Conservation (phyloP, 2,113 vertebrate genomes). For the Gymnocephalus cernua region DNA sequence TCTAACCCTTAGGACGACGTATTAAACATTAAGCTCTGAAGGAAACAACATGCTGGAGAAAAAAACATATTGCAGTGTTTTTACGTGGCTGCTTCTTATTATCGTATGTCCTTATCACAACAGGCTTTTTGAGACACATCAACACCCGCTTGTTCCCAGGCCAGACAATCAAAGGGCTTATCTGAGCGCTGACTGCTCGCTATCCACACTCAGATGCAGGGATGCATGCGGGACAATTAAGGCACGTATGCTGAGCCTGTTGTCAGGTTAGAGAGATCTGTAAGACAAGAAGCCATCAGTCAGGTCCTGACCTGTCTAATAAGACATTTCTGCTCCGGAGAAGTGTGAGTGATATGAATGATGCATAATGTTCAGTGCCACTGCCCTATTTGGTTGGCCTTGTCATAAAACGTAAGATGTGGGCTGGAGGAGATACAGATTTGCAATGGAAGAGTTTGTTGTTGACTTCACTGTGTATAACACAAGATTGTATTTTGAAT, state of each 20-base stretch:
- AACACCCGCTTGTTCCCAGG: conserved; percentile 73
- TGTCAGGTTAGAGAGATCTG: conserved; percentile 65
- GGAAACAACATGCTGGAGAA: conserved; percentile 24
- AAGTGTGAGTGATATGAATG: conserved; percentile 65
- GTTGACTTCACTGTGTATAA: background rate
- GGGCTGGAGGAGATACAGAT: conserved; percentile 27
- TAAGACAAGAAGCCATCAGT: conserved; percentile 70
- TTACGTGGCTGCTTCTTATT: conserved; percentile 51
- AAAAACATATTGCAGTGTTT: conserved; percentile 38
- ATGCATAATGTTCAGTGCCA: conserved; percentile 64
- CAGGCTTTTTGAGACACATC: conserved; percentile 74
- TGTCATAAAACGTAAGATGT: conserved; percentile 56
- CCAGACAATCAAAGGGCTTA: conserved; percentile 74
- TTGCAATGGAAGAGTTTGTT: conserved; percentile 25
- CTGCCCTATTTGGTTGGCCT: conserved; percentile 45
- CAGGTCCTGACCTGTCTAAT: conserved; percentile 75
- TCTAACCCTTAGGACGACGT: conserved; percentile 42
- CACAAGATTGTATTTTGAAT: conserved; percentile 25
- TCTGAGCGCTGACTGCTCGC: conserved; percentile 60
- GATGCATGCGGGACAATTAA: conserved; percentile 69
- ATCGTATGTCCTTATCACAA: conserved; percentile 66
- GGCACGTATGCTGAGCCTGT: conserved; percentile 64
- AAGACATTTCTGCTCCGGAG: conserved; percentile 69
- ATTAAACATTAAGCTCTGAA: conserved; percentile 39
- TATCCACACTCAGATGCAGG: conserved; percentile 65